A percentile compares a stretch with the other conserved stretches of the same genome.
These are phyloP conservation scores for Cossypha caffra DNA, from an alignment of 2,797 vertebrate species.

Conservation along the genomic window DNA sequence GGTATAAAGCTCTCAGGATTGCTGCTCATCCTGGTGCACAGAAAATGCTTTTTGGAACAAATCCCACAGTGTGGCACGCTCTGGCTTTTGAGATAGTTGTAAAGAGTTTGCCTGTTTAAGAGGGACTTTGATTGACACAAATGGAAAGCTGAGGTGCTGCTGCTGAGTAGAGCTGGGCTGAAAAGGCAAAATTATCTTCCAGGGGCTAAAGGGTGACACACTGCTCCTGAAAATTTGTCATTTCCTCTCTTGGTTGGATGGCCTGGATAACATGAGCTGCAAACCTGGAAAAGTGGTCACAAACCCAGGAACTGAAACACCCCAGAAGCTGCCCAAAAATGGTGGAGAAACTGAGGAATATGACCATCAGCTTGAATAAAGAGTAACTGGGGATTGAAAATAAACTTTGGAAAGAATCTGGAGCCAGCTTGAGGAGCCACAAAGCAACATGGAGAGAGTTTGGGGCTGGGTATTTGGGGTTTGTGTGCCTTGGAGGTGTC, in stretches of 20 bases:
- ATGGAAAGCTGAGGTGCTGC: not conserved
- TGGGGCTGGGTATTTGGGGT: not conserved
- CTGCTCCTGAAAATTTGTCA: not conserved
- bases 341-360: not conserved
- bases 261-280: not conserved
- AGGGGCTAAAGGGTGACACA: not conserved
- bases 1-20: not conserved
- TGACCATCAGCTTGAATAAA: not conserved
- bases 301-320: not conserved
- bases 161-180: not conserved
- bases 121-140: not conserved
- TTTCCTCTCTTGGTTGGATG: not conserved
- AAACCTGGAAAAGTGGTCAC: not conserved
- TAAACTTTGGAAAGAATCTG: not conserved
- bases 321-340: not conserved
- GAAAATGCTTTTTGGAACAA: not conserved
- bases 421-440: not conserved
- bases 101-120: not conserved
- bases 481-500: not conserved
- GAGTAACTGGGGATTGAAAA: not conserved
- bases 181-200: not conserved
- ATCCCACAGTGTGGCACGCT: accelerated
- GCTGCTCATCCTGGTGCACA: not conserved
- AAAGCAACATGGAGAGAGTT: accelerated
- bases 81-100: not conserved